Conservation (phyloP, 2,113 vertebrate genomes). For the Ursus arctos region DNA sequence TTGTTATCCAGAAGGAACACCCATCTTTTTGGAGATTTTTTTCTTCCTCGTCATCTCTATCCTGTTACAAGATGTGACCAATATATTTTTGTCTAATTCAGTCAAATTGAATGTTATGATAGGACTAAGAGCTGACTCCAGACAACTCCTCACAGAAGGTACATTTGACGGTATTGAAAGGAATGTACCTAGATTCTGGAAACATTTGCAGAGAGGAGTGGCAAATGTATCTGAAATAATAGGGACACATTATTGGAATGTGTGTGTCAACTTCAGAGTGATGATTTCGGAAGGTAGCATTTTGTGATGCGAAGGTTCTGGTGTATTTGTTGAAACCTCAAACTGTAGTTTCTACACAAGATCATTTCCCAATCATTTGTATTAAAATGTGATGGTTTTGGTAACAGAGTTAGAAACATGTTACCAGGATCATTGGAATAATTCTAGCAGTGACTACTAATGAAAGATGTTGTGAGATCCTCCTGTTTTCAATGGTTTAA, state of each 20-base stretch:
- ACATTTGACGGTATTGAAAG: conserved; percentile 7
- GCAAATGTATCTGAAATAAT: not conserved
- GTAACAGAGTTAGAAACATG: not conserved
- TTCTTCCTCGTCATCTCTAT: not conserved
- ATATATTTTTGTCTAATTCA: conserved; percentile 1
- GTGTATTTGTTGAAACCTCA: not conserved
- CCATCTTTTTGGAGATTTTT: not conserved
- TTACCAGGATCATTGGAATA: not conserved
- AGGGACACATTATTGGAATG: not conserved
- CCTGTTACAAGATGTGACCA: not conserved
- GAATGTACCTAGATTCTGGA: not conserved
- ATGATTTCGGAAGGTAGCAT: not conserved
- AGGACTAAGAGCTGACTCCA: not conserved
- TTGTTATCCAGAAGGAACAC: not conserved
- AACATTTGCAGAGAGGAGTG: not conserved
- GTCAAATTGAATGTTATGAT: not conserved
- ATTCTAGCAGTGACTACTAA: conserved; percentile 27
- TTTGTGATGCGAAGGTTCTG: not conserved
- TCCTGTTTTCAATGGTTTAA: conserved; percentile 23
- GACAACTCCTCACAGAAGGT: not conserved
- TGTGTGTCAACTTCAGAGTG: not conserved
- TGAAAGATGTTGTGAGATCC: not conserved
- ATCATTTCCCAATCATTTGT: not conserved
- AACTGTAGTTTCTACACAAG: not conserved
- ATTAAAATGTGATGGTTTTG: not conserved